A percentile compares a stretch with the other conserved stretches of the same genome.
Evolutionary conservation across 2,888 invertebrate genomes (phyloP).

Genomic region (Hypomecis punctinalis): DNA sequence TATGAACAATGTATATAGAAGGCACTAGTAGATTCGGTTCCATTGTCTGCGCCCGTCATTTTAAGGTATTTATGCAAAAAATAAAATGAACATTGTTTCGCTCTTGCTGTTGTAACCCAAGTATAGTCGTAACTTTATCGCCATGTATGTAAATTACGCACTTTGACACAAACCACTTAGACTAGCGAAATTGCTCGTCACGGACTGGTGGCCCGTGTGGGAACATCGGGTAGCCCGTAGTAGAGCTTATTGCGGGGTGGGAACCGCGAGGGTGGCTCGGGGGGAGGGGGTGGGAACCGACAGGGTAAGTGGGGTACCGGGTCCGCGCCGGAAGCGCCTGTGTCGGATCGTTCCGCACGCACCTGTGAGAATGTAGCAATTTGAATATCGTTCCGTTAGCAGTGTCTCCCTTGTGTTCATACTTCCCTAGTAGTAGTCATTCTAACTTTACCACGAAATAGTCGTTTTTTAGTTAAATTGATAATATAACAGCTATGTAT

Average conservation of each 20-base stretch:
- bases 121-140: slow-evolving; percentile 26
- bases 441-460: neutral
- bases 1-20: neutral
- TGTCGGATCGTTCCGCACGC: slow-evolving; percentile 72
- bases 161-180: slow-evolving; percentile 54
- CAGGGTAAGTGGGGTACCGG: slow-evolving; percentile 71
- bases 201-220: slow-evolving; percentile 73
- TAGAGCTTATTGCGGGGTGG: slow-evolving; percentile 47
- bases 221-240: slow-evolving; percentile 62
- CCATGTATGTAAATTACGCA: slow-evolving; percentile 49
- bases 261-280: slow-evolving; percentile 46
- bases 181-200: slow-evolving; percentile 75
- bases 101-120: slow-evolving; percentile 5
- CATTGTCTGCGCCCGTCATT: neutral
- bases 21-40: neutral
- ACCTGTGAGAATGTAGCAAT: slow-evolving; percentile 80
- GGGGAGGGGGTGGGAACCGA: slow-evolving; percentile 49
- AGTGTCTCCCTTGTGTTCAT: slow-evolving; percentile 45
- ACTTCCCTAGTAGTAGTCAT: slow-evolving; percentile 37
- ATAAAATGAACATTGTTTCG: slow-evolving; percentile 22
- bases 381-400: slow-evolving; percentile 60
- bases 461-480: neutral
- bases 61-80: slow-evolving; percentile 9
- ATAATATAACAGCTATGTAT: slow-evolving; percentile 27
- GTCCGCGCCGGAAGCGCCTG: slow-evolving; percentile 73